Conservation (phyloP, 2,113 vertebrate genomes). For the Eurypyga helias region DNA sequence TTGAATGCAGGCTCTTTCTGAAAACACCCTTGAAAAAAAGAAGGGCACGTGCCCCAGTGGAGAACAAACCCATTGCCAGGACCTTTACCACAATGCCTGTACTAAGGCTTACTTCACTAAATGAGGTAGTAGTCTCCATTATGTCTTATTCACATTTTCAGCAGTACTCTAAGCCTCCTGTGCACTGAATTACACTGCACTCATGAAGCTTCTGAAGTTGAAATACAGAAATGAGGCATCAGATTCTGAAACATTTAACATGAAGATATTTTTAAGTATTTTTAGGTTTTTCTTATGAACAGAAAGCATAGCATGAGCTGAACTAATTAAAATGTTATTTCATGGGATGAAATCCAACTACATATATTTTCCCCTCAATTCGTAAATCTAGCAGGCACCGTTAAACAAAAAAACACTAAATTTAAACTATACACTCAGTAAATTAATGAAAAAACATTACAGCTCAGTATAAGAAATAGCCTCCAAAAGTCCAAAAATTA, state of each 20-base stretch:
- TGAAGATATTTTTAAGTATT: not conserved
- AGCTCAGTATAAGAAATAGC: not conserved
- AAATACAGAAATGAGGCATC: not conserved
- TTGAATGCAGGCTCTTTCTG: not conserved
- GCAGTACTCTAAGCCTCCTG: not conserved
- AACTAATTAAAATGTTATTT: slow-evolving; percentile 9
- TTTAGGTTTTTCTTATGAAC: not conserved
- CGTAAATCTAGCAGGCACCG: not conserved
- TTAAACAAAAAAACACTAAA: not conserved
- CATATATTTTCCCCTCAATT: not conserved
- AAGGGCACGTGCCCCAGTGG: fast-evolving
- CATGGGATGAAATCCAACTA: not conserved
- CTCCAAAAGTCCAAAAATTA: not conserved
- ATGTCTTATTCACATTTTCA: not conserved
- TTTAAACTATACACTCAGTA: not conserved
- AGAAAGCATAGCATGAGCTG: not conserved
- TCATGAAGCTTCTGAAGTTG: not conserved
- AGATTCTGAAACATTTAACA: not conserved
- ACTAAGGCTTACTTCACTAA: not conserved
- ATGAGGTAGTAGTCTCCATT: not conserved
- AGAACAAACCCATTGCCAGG: not conserved
- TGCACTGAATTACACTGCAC: not conserved
- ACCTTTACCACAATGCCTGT: not conserved
- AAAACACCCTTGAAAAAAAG: not conserved
- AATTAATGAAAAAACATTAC: not conserved